These are phyloP conservation scores for Cyprinodon diabolis DNA, from an alignment of 2,797 vertebrate genomes.

Conservation along the genomic window DNA sequence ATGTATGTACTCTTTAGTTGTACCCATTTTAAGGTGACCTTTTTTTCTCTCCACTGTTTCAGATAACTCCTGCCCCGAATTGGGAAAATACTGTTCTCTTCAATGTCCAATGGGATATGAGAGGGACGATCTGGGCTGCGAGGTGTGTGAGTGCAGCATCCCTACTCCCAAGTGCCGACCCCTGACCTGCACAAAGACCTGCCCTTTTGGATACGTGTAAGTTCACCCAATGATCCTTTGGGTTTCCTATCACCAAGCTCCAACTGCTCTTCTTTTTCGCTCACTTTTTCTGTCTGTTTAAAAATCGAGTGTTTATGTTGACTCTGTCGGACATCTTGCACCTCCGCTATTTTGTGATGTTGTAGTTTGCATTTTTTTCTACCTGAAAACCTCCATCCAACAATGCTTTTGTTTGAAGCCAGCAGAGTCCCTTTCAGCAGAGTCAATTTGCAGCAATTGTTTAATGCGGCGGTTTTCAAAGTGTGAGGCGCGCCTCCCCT, in stretches of 20 bases:
- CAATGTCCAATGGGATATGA: constrained; percentile 81
- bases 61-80: constrained; percentile 83
- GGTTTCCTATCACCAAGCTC: constrained; percentile 6
- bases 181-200: constrained; percentile 84
- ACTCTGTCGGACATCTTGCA: background rate
- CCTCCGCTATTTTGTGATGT: background rate
- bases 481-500: no score
- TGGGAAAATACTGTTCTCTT: constrained; percentile 77
- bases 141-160: constrained; percentile 80
- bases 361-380: background rate
- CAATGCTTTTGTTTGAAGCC: background rate
- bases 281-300: constrained; percentile 21
- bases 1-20: constrained; percentile 1
- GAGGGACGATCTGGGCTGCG: constrained; percentile 80
- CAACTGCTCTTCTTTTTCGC: constrained; percentile 22
- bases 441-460: no score
- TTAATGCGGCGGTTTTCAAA: no score
- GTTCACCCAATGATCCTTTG: constrained; percentile 49
- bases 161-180: constrained; percentile 76
- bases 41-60: constrained; percentile 59
- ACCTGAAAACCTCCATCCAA: background rate
- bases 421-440: background rate
- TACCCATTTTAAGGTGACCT: constrained; percentile 40
- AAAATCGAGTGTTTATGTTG: constrained; percentile 23
- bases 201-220: constrained; percentile 85